Percentiles rank a stretch among this genome's conserved stretches.
phyloP scores from a whole-genome alignment of 2,888 invertebrate genomes.

The Drosophila tripunctata region DNA sequence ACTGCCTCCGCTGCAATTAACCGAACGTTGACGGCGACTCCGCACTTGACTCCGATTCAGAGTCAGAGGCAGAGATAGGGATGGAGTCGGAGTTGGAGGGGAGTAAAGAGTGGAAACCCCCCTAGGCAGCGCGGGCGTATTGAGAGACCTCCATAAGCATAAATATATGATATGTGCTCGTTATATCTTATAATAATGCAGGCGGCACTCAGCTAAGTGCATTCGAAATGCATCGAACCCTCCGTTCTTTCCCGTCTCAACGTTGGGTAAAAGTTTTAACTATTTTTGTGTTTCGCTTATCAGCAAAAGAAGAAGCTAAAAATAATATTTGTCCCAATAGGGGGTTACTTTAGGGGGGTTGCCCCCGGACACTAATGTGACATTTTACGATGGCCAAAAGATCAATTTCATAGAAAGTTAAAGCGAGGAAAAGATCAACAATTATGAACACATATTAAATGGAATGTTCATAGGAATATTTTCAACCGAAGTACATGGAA shows the following conservation, averaged over 20 bases:
- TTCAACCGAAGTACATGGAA: neutral
- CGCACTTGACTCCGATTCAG: conserved; percentile 67
- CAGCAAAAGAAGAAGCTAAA: conserved; percentile 37
- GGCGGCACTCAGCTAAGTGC: conserved; percentile 73
- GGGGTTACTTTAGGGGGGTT: conserved; percentile 6
- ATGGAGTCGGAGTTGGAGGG: neutral
- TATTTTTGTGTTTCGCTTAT: conserved; percentile 44
- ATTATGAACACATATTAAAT: neutral
- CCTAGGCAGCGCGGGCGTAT: conserved; percentile 59
- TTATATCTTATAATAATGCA: conserved; percentile 48
- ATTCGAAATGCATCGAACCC: conserved; percentile 44
- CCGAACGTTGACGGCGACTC: conserved; percentile 43
- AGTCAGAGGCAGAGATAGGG: conserved; percentile 1
- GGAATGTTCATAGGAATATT: neutral
- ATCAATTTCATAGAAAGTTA: conserved; percentile 14
- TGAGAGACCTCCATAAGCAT: conserved; percentile 36
- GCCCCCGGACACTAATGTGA: neutral
- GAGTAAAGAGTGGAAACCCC: neutral
- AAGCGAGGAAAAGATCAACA: neutral
- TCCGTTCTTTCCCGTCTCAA: neutral
- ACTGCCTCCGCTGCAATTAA: conserved; percentile 72
- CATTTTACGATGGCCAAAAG: conserved; percentile 36
- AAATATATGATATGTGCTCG: conserved; percentile 67
- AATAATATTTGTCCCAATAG: conserved; percentile 41
- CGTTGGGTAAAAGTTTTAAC: conserved; percentile 20